Percentiles rank a stretch among this genome's conserved stretches.
phyloP scores from a whole-genome alignment of 2,888 invertebrate species.

The Itoplectis maculator region DNA sequence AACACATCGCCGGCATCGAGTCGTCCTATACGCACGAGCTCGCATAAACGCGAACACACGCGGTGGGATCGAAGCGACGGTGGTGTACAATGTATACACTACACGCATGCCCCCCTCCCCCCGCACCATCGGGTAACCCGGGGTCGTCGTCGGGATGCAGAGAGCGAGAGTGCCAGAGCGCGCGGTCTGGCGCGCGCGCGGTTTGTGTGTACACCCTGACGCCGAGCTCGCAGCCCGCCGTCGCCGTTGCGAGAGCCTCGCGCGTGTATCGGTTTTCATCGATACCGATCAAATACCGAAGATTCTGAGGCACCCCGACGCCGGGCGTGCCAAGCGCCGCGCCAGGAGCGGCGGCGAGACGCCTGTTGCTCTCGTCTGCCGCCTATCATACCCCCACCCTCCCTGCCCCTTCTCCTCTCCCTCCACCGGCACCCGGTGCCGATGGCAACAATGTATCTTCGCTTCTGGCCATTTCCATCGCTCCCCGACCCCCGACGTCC shows the following conservation, averaged over 20 bases:
- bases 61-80: conserved; percentile 42
- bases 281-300: conserved; percentile 82
- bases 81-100: conserved; percentile 41
- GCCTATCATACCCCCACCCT: conserved; percentile 52
- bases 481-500: conserved; percentile 8
- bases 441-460: conserved; percentile 60
- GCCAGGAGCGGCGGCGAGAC: conserved; percentile 56
- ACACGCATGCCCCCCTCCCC: conserved; percentile 53
- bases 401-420: no score
- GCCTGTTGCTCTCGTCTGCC: conserved; percentile 67
- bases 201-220: conserved; percentile 73
- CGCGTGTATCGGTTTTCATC: conserved; percentile 72
- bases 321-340: conserved; percentile 66
- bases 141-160: conserved; percentile 62
- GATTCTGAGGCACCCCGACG: conserved; percentile 81
- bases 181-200: conserved; percentile 44
- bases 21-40: conserved; percentile 71
- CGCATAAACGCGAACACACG: conserved; percentile 69
- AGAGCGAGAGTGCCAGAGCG: conserved; percentile 56
- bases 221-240: conserved; percentile 55
- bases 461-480: conserved; percentile 28
- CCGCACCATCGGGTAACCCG: no score
- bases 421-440: no score
- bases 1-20: no score
- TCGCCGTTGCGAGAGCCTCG: conserved; percentile 42